Conservation (phyloP, 2,113 vertebrate species). For the Dryoscopus gambensis region DNA sequence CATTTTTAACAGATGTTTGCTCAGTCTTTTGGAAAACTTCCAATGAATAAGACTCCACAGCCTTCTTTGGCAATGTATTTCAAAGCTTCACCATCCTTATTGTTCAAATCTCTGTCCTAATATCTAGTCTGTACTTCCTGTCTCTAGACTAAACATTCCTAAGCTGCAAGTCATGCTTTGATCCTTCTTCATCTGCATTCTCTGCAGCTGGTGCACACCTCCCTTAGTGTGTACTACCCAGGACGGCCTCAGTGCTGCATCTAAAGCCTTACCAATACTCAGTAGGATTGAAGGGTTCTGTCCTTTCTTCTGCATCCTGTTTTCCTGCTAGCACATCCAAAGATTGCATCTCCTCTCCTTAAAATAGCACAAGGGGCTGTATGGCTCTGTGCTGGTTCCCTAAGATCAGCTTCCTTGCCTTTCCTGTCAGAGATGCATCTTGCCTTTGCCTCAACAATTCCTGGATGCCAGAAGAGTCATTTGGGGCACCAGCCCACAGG, state of each 20-base stretch:
- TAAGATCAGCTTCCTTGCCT: not conserved
- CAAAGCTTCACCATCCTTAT: not conserved
- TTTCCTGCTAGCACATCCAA: not conserved
- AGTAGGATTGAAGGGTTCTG: not conserved
- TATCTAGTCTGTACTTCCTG: not conserved
- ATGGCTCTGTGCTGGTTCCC: not conserved
- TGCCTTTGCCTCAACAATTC: not conserved
- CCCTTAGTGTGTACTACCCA: not conserved
- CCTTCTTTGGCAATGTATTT: constrained; percentile 42
- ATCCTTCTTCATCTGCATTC: not conserved
- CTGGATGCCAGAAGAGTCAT: not conserved
- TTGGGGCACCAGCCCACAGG: not conserved
- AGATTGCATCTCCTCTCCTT: not conserved
- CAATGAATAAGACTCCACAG: not conserved
- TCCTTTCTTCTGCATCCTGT: not conserved
- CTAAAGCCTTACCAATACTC: not conserved
- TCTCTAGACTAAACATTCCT: not conserved
- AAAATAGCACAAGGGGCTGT: not conserved
- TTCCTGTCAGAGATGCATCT: not conserved
- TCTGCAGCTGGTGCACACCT: not conserved
- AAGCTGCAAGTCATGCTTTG: not conserved
- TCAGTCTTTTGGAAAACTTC: constrained; percentile 20
- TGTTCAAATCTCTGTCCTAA: not conserved
- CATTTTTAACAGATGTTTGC: constrained; percentile 47
- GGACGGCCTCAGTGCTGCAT: not conserved